A percentile compares a stretch with the other conserved stretches of the same genome.
These are phyloP conservation scores for Rhinatrema bivittatum DNA, from an alignment of 2,797 vertebrate genomes.

Conservation along the genomic window DNA sequence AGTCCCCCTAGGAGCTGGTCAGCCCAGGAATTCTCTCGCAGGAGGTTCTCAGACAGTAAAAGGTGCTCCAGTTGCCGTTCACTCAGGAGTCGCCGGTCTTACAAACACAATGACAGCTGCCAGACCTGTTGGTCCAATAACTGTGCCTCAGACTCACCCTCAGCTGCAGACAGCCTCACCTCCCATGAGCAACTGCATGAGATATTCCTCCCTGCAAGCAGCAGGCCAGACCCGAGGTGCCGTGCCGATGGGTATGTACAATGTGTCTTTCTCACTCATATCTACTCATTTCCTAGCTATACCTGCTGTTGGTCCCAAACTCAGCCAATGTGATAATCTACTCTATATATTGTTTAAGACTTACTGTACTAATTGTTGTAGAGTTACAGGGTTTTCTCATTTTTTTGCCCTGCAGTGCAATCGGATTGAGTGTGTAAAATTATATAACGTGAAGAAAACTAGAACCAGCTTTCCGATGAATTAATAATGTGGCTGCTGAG, in stretches of 20 bases:
- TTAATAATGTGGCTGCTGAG: no score
- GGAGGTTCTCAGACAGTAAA: conserved; percentile 57
- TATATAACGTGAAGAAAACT: no score
- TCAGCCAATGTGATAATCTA: no score
- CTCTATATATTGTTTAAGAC: no score
- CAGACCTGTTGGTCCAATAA: conserved; percentile 69
- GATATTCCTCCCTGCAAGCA: conserved; percentile 65
- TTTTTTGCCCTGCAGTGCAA: fast-evolving
- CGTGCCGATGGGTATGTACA: conserved; percentile 75
- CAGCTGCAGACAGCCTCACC: conserved; percentile 65
- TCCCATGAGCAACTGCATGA: conserved; percentile 74
- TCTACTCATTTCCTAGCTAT: background rate
- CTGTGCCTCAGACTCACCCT: conserved; percentile 53
- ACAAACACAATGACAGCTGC: conserved; percentile 58
- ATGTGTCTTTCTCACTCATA: background rate
- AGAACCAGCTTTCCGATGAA: no score
- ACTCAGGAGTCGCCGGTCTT: conserved; percentile 47
- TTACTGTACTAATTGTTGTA: no score
- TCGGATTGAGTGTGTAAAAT: background rate
- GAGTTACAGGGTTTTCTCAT: no score
- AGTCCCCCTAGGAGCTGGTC: conserved; percentile 73
- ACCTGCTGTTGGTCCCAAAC: no score
- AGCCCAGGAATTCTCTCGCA: conserved; percentile 63
- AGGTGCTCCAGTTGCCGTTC: conserved; percentile 52
- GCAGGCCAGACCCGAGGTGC: conserved; percentile 64